phyloP scores from a whole-genome alignment of 2,113 vertebrate genomes.

The Numenius arquata region DNA sequence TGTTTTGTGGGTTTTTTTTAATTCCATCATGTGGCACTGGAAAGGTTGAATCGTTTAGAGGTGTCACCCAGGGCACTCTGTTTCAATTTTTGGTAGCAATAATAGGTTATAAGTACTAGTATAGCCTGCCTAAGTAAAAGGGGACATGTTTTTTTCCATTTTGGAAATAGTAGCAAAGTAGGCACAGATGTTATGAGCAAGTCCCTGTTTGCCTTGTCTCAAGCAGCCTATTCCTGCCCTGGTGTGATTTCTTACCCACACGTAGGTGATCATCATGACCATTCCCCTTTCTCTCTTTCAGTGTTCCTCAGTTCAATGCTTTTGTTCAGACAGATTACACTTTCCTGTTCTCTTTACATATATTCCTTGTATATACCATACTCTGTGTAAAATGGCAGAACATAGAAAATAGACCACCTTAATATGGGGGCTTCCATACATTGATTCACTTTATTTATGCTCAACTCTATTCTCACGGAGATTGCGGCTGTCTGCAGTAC shows the following conservation, averaged over 20 bases:
- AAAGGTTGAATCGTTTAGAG: background rate
- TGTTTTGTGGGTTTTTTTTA: background rate
- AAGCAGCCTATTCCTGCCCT: background rate
- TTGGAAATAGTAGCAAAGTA: background rate
- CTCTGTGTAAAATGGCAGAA: background rate
- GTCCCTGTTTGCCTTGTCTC: background rate
- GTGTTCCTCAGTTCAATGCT: background rate
- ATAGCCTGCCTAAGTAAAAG: background rate
- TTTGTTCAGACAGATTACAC: background rate
- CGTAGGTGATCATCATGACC: background rate
- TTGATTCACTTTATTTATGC: background rate
- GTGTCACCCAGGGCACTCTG: background rate
- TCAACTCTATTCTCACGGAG: rapidly evolving
- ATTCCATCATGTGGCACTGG: background rate
- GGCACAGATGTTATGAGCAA: rapidly evolving
- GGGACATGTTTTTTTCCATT: background rate
- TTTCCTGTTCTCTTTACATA: background rate
- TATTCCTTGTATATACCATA: background rate
- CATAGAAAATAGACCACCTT: background rate
- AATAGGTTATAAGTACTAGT: background rate
- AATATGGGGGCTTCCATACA: rapidly evolving
- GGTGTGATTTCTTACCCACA: background rate
- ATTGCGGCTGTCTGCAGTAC: background rate
- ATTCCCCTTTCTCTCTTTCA: background rate
- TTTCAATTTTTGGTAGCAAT: background rate